Percentiles rank a stretch among this genome's conserved stretches.
Conservation (phyloP, 2,888 invertebrate genomes). For the Selenia dentaria region DNA sequence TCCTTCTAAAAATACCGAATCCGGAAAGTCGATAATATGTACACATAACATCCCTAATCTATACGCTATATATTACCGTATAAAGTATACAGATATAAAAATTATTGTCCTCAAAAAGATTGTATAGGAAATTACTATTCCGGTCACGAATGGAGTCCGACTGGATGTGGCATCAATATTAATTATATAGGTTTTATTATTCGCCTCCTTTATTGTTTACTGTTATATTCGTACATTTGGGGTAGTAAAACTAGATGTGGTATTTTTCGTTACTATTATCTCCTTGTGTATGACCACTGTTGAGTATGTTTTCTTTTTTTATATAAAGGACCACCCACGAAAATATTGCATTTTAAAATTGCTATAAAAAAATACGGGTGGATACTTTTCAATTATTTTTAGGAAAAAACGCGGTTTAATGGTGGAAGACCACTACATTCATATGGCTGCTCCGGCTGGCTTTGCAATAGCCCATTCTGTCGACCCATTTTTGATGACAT, state of each 20-base stretch:
- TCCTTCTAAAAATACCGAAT: background rate
- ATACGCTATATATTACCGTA: background rate
- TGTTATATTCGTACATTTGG: conserved; percentile 15
- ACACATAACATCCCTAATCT: background rate
- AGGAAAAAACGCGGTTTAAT: too few species aligned
- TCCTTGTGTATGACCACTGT: too few species aligned
- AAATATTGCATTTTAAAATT: too few species aligned
- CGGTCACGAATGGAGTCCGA: conserved; percentile 39
- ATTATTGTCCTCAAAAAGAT: conserved; percentile 55
- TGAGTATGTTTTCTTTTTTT: too few species aligned
- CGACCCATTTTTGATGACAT: too few species aligned
- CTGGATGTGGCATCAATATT: conserved; percentile 50
- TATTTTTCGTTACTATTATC: too few species aligned
- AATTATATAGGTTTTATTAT: conserved; percentile 42
- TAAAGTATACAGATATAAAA: conserved; percentile 42
- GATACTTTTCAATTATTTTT: too few species aligned
- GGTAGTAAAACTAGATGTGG: conserved; percentile 11
- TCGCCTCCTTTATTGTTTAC: conserved; percentile 39
- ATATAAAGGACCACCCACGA: too few species aligned
- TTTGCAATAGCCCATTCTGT: too few species aligned
- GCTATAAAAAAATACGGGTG: too few species aligned
- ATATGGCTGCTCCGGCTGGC: too few species aligned
- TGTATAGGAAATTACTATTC: conserved; percentile 71
- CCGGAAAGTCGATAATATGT: background rate
- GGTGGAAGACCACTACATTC: too few species aligned